phyloP scores from a whole-genome alignment of 2,888 invertebrate species.

The Eupeodes latifasciatus region DNA sequence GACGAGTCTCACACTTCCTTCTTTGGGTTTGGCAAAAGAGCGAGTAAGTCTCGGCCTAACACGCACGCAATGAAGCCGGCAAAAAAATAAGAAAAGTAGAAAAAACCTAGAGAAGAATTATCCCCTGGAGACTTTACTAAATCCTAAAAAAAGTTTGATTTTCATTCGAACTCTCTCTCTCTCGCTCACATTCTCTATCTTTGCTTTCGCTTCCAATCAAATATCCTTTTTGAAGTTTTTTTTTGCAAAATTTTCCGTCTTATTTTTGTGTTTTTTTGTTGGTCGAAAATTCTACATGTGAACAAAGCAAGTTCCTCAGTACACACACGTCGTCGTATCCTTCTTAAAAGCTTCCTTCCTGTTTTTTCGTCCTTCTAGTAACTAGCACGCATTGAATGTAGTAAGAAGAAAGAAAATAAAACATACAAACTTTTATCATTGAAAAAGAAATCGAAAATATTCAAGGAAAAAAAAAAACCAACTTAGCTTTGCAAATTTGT shows the following conservation, averaged over 20 bases:
- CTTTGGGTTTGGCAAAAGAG: not conserved
- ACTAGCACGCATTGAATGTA: slow-evolving; percentile 4
- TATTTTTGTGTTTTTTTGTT: not conserved
- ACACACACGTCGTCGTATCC: slow-evolving; percentile 45
- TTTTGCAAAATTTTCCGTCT: not conserved
- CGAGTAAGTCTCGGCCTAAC: slow-evolving; percentile 23
- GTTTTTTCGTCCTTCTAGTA: not conserved
- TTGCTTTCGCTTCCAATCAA: slow-evolving; percentile 22
- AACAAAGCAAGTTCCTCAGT: slow-evolving; percentile 49
- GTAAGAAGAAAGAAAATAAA: not conserved
- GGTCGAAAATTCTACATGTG: slow-evolving; percentile 54
- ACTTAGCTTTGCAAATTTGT: slow-evolving; percentile 9
- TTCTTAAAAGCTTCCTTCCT: slow-evolving; percentile 74
- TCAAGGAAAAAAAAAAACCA: not conserved
- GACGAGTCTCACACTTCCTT: slow-evolving; percentile 68
- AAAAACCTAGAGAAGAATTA: slow-evolving; percentile 56
- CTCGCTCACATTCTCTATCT: not conserved
- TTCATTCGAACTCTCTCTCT: not conserved
- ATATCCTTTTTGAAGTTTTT: slow-evolving; percentile 41
- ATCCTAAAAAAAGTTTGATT: slow-evolving; percentile 66
- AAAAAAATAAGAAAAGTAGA: not conserved
- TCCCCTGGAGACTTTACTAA: slow-evolving; percentile 68
- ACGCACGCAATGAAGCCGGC: slow-evolving; percentile 9
- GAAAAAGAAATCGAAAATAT: slow-evolving; percentile 29
- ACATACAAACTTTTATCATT: slow-evolving; percentile 2